Percentiles rank a stretch among this genome's conserved stretches.
Evolutionary conservation across 1,140 invertebrate species (phyloP).

Genomic region (Macrosteles quadrilineatus): DNA sequence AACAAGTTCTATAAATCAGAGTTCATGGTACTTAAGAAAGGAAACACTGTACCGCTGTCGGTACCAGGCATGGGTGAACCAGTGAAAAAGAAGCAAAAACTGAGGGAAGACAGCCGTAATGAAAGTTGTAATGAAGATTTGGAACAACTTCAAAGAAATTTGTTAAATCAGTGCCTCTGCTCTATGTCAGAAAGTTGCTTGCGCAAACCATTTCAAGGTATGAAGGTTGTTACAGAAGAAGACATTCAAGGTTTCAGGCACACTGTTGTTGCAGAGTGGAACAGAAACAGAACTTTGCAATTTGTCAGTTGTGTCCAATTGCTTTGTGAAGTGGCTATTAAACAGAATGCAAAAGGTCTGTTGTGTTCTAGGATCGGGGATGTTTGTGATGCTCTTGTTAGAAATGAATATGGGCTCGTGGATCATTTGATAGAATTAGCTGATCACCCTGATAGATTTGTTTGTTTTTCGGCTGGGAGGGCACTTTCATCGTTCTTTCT

Average conservation of each 20-base stretch:
- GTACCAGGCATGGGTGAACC: slow-evolving; percentile 56
- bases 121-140: slow-evolving; percentile 59
- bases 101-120: slow-evolving; percentile 50
- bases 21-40: slow-evolving; percentile 38
- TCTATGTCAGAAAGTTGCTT: slow-evolving; percentile 68
- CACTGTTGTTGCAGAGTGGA: slow-evolving; percentile 67
- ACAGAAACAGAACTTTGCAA: slow-evolving; percentile 66
- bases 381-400: slow-evolving; percentile 74
- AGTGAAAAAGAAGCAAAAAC: slow-evolving; percentile 71
- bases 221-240: slow-evolving; percentile 42
- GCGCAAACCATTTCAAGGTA: slow-evolving; percentile 66
- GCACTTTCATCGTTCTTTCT: slow-evolving; percentile 81
- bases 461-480: slow-evolving; percentile 76
- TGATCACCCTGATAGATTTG: slow-evolving; percentile 73
- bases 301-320: slow-evolving; percentile 81
- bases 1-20: slow-evolving; percentile 20
- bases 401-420: slow-evolving; percentile 78
- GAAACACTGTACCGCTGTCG: slow-evolving; percentile 31
- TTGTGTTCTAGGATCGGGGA: slow-evolving; percentile 77
- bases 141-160: slow-evolving; percentile 59
- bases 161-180: slow-evolving; percentile 75
- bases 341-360: slow-evolving; percentile 76
- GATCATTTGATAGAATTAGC: slow-evolving; percentile 80
- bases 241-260: slow-evolving; percentile 52
- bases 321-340: slow-evolving; percentile 79